Percentiles rank a stretch among this genome's conserved stretches.
Evolutionary conservation across 2,113 vertebrate genomes (phyloP).

Genomic region (Mixornis gularis): DNA sequence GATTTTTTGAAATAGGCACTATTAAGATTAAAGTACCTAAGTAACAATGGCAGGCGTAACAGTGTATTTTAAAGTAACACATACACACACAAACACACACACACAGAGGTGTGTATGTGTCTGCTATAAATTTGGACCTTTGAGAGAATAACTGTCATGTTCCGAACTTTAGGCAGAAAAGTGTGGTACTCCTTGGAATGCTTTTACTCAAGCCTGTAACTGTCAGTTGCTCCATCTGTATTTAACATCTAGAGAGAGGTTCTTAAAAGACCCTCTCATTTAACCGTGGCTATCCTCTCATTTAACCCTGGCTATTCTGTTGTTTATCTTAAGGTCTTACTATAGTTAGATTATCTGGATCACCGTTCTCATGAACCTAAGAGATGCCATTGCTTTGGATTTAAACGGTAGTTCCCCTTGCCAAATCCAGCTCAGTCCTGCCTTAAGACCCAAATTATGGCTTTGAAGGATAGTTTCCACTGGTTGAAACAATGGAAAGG

Average conservation of each 20-base stretch:
- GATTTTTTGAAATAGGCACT: not conserved
- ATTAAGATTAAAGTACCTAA: not conserved
- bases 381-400: not conserved
- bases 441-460: not conserved
- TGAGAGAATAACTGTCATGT: not conserved
- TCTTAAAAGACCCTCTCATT: not conserved
- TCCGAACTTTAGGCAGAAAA: not conserved
- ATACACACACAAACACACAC: accelerated
- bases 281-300: not conserved
- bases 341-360: not conserved
- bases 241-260: not conserved
- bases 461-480: not conserved
- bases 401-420: not conserved
- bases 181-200: not conserved
- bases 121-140: not conserved
- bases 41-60: not conserved
- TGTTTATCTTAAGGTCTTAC: not conserved
- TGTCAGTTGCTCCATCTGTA: not conserved
- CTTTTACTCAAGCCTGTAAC: not conserved
- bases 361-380: not conserved
- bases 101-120: not conserved
- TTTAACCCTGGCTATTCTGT: not conserved
- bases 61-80: not conserved
- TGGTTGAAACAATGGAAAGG: not conserved
- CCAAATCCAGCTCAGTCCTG: not conserved